phyloP scores from a whole-genome alignment of 2,888 invertebrate genomes.

The Clistopyga incitator region DNA sequence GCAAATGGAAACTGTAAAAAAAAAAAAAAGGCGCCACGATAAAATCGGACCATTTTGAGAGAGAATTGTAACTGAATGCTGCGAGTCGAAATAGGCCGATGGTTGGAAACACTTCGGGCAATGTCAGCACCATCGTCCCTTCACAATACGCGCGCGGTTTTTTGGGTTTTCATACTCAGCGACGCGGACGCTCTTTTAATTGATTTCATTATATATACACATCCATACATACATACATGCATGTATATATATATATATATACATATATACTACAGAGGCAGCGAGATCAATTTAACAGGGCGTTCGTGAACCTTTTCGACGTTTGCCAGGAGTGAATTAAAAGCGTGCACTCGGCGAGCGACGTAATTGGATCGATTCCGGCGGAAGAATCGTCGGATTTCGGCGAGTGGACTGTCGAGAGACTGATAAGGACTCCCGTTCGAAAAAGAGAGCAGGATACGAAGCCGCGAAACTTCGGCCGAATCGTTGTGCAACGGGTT shows the following conservation, averaged over 20 bases:
- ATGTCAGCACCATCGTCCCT: constrained; percentile 32
- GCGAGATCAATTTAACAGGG: constrained; percentile 7
- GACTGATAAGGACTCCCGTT: constrained; percentile 5
- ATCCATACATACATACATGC: not conserved
- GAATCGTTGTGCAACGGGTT: not conserved
- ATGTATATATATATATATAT: not conserved
- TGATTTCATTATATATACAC: constrained; percentile 45
- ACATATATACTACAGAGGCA: not conserved
- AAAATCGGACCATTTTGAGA: not conserved
- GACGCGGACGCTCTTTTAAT: constrained; percentile 49
- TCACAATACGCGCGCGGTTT: constrained; percentile 11
- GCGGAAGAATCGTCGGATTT: constrained; percentile 35
- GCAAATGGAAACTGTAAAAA: not conserved
- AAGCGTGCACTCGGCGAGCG: constrained; percentile 12
- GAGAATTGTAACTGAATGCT: not conserved
- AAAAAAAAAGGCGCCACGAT: not conserved
- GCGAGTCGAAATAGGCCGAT: not conserved
- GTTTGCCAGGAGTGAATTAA: constrained; percentile 24
- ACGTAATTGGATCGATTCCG: constrained; percentile 45
- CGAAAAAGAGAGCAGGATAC: not conserved
- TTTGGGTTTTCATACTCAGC: constrained; percentile 40
- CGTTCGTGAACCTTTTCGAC: constrained; percentile 32
- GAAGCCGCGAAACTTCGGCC: not conserved
- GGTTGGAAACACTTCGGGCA: constrained; percentile 33
- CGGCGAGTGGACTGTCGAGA: not conserved